phyloP scores from a whole-genome alignment of 2,888 invertebrate genomes.

The Chirona hameri region DNA sequence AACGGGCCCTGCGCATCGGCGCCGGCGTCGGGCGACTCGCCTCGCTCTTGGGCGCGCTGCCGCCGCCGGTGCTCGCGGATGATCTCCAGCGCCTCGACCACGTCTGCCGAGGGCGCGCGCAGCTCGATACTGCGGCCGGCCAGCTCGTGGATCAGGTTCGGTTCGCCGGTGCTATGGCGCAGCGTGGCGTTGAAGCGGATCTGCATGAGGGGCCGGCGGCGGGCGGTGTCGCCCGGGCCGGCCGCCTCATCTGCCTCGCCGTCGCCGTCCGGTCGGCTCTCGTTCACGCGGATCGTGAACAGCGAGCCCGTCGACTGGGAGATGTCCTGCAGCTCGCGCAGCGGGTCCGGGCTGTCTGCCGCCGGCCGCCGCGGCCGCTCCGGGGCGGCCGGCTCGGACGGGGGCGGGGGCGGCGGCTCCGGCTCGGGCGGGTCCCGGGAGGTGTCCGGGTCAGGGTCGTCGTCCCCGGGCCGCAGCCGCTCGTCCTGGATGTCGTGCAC shows the following conservation, averaged over 20 bases:
- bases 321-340: constrained; percentile 27
- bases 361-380: not conserved
- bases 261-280: not conserved
- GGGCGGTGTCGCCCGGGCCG: not conserved
- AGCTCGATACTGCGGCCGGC: constrained; percentile 46
- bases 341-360: not conserved
- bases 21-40: constrained; percentile 29
- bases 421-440: not conserved
- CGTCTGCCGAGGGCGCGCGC: constrained; percentile 54
- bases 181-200: constrained; percentile 36
- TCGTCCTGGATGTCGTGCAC: constrained; percentile 83
- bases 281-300: constrained; percentile 25
- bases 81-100: constrained; percentile 65
- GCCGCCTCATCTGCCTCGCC: constrained; percentile 22
- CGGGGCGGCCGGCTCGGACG: not conserved
- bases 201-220: constrained; percentile 35
- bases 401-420: not conserved
- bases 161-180: not conserved
- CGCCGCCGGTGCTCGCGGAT: constrained; percentile 53
- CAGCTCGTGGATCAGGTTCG: not conserved
- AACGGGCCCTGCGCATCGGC: constrained; percentile 26
- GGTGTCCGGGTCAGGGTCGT: not conserved
- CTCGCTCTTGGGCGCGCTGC: constrained; percentile 34
- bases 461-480: not conserved
- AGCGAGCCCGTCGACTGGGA: not conserved